phyloP scores from a whole-genome alignment of 2,888 invertebrate species.

The Lepas anatifera region DNA sequence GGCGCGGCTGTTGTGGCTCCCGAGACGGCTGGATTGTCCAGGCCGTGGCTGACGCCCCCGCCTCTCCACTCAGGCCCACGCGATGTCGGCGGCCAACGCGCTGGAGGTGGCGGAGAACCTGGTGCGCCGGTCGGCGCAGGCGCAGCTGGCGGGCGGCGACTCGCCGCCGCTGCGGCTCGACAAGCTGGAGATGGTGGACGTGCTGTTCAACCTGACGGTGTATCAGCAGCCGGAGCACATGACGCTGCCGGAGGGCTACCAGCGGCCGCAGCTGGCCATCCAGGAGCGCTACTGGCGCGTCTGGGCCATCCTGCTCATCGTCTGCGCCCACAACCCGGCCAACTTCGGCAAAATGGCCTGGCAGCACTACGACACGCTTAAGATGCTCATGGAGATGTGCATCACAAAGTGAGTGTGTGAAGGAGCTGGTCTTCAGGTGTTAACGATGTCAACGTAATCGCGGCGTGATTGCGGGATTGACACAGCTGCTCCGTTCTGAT shows the following conservation, averaged over 20 bases:
- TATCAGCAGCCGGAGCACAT: constrained; percentile 91
- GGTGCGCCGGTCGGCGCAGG: constrained; percentile 22
- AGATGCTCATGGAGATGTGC: constrained; percentile 88
- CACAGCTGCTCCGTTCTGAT: no score
- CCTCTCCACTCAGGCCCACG: not conserved
- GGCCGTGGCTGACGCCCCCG: not conserved
- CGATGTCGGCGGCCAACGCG: constrained; percentile 9
- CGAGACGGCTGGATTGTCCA: no score
- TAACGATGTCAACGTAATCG: no score
- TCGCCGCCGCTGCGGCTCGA: constrained; percentile 31
- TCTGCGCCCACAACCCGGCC: constrained; percentile 84
- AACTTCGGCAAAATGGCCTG: constrained; percentile 76
- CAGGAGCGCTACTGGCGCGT: constrained; percentile 90
- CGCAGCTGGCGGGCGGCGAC: constrained; percentile 18
- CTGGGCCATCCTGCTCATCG: constrained; percentile 73
- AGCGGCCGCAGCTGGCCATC: constrained; percentile 79
- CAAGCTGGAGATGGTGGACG: constrained; percentile 60
- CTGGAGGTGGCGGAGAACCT: constrained; percentile 49
- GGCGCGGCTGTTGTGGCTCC: no score
- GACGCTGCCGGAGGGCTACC: constrained; percentile 66
- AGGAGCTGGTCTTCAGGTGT: no score
- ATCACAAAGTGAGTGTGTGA: constrained; percentile 78
- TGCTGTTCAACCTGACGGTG: constrained; percentile 76
- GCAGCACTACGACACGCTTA: constrained; percentile 78
- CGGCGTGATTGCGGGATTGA: no score